These are phyloP conservation scores for Hemistola chrysoprasaria DNA, from an alignment of 2,888 invertebrate species.

Conservation along the genomic window DNA sequence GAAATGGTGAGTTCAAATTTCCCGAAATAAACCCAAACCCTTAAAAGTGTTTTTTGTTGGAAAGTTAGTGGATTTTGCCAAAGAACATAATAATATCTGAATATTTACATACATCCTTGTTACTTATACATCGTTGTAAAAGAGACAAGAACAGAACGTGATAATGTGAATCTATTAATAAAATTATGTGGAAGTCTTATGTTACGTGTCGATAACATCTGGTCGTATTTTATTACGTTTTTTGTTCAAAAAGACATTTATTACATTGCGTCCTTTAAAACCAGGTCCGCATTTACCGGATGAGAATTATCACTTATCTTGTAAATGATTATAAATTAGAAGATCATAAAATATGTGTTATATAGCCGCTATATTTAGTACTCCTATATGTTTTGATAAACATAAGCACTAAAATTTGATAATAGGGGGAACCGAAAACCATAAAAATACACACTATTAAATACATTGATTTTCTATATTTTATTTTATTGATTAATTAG, in stretches of 20 bases:
- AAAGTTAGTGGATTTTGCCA: too few species aligned
- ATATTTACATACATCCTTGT: too few species aligned
- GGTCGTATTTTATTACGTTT: slow-evolving; percentile 1
- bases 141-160: background rate
- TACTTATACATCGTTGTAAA: slow-evolving; percentile 1
- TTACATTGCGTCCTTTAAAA: slow-evolving; percentile 8
- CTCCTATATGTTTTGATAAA: too few species aligned
- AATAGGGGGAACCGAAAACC: too few species aligned
- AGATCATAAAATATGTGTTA: slow-evolving; percentile 19
- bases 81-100: too few species aligned
- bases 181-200: background rate
- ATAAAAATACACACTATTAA: too few species aligned
- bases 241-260: slow-evolving; percentile 5
- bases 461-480: too few species aligned
- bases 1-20: too few species aligned
- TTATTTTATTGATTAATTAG: too few species aligned
- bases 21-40: too few species aligned
- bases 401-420: too few species aligned
- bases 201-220: slow-evolving; percentile 11
- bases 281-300: slow-evolving; percentile 16
- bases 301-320: slow-evolving; percentile 14
- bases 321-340: slow-evolving; percentile 23
- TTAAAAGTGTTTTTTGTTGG: too few species aligned
- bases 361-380: slow-evolving; percentile 4
- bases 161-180: slow-evolving; percentile 5